Percentiles rank a stretch among this genome's conserved stretches.
phyloP scores from a whole-genome alignment of 2,797 vertebrate genomes.

The Sebastes steindachneri region DNA sequence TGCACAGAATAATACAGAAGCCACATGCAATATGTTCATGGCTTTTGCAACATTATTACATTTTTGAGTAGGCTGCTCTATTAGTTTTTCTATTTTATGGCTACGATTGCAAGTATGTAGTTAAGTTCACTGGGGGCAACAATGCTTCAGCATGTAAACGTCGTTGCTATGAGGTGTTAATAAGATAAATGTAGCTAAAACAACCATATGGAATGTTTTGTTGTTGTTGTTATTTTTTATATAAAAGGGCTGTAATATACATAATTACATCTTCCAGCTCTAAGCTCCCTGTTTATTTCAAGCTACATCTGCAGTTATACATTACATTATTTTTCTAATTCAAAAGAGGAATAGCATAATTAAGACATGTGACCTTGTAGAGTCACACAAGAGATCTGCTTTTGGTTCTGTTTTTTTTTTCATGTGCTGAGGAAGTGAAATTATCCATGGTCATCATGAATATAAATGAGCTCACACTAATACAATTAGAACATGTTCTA shows the following conservation, averaged over 20 bases:
- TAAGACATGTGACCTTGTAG: background rate
- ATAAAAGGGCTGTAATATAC: background rate
- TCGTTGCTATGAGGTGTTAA: background rate
- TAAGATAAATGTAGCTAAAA: background rate
- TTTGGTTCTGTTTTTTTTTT: background rate
- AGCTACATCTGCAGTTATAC: background rate
- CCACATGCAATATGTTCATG: background rate
- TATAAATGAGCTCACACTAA: slow-evolving; percentile 23
- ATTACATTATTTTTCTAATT: background rate
- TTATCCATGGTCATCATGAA: slow-evolving; percentile 12
- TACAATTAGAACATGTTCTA: slow-evolving; percentile 16
- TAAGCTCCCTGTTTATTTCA: background rate
- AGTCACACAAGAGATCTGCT: slow-evolving; percentile 1
- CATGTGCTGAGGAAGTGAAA: slow-evolving; percentile 31
- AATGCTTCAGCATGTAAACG: background rate
- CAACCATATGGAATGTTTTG: background rate
- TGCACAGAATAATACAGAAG: background rate
- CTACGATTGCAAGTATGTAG: background rate
- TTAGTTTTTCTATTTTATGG: background rate
- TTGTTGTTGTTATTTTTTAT: background rate
- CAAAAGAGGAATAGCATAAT: slow-evolving; percentile 1
- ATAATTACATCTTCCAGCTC: background rate
- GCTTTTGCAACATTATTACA: background rate
- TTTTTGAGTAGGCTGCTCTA: background rate
- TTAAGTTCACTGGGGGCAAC: background rate